Evolutionary conservation across 2,888 invertebrate genomes (phyloP).

Genomic region (Schizotus pectinicornis): DNA sequence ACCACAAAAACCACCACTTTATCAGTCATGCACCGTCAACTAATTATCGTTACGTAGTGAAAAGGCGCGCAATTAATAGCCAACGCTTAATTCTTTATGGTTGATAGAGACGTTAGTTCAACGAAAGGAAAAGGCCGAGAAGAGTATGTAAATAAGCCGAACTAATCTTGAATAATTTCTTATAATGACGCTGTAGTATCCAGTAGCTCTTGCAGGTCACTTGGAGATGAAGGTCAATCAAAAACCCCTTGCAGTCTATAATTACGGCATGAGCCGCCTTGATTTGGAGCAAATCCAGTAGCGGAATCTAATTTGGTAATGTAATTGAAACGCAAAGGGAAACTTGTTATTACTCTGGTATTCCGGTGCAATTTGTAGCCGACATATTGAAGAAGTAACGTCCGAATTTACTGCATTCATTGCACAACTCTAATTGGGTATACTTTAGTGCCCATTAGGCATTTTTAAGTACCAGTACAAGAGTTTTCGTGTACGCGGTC

Average conservation of each 20-base stretch:
- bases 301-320: conserved; percentile 42
- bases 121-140: neutral
- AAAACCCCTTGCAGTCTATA: conserved; percentile 39
- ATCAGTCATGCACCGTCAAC: no score
- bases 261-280: conserved; percentile 40
- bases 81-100: no score
- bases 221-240: conserved; percentile 39
- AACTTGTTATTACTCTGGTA: conserved; percentile 23
- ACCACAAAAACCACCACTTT: no score
- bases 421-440: no score
- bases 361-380: conserved; percentile 12
- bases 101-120: no score
- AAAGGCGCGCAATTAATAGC: no score
- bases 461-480: no score
- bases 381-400: neutral
- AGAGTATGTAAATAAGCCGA: conserved; percentile 26
- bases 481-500: no score
- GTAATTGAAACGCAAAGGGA: conserved; percentile 36
- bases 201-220: conserved; percentile 37
- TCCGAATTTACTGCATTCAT: no score
- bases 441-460: no score
- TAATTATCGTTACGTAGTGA: no score
- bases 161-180: conserved; percentile 29
- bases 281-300: conserved; percentile 45
- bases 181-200: conserved; percentile 28